Base-by-base conservation (phyloP, 2,113 vertebrate species). In the Mixornis gularis region DNA sequence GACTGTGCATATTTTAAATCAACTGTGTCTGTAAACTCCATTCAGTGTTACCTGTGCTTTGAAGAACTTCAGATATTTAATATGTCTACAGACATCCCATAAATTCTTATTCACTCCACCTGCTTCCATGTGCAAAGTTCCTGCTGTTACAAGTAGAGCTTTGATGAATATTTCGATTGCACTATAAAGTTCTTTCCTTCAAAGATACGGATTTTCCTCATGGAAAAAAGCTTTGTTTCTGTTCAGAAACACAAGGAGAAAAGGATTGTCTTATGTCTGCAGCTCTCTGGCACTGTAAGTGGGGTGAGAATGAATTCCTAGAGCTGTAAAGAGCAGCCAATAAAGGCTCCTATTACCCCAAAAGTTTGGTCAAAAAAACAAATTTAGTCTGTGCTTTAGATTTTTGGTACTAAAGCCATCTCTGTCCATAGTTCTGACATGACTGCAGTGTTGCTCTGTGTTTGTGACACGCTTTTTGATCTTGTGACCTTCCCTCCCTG, bases 71-170 rank as follows among this genome's bases (percentile, higher is more conserved):
- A 1, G 63, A 77, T 93, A 94, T 95, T 95, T 92, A 92, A 92
- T 95, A 95, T 73, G 91, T 79, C 89, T 93, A 21, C 86, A 92
- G 90, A 90, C 83, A 79, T 96, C 95, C 90, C 86, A 89, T 95
- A 96, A 95, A 95, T 94, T 90, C 90, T 90, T 94, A 87, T 14
- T 80, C 85, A 81, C 38, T 13, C 78, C 96, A 91, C 89, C 94
- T 96, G 91, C 89, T 77, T 94, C 87, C 74, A 43, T 55, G 63
- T 79, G 66, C 94, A 79, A 62, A 89, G 91, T 89, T 96, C 87
- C 92, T 93, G 91, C 91, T 91, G 87, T 92, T 95, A 58, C 43
- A 76, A 76, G 78, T 30, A 84, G 66, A 65, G 89, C 89, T 96
- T 95, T 96, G 92, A 91, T 91, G 87, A 87, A 73, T 92, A 91